Base-by-base conservation (phyloP, 2,113 vertebrate species). In the Sapayoa aenigma region DNA sequence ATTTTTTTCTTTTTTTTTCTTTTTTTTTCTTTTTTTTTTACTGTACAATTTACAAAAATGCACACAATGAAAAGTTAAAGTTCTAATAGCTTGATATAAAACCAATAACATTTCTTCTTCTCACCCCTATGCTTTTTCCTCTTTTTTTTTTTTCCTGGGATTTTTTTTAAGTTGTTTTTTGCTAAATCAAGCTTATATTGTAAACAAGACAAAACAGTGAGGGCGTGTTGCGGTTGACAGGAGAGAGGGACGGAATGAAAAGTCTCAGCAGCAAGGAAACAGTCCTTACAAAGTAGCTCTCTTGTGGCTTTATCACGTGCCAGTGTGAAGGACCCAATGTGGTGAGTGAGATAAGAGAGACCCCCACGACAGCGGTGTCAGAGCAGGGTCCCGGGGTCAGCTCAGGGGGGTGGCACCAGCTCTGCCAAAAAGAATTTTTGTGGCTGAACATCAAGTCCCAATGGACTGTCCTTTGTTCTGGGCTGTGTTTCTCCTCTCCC, bases 41-140 rank as follows among this genome's bases (percentile, higher is more conserved):
- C 91, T 97, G 92, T 97, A 97, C 97, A 97, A 94, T 97, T 97
- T 98, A 98, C 97, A 98, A 98, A 98, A 98, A 95, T 97, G 97
- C 97, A 98, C 97, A 98, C 98, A 97, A 98, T 98, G 97, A 97
- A 98, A 98, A 98, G 96, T 98, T 96, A 98, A 97, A 98, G 97
- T 96, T 97, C 96, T 96, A 96, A 96, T 97, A 93, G 93, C 85
- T 97, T 95, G 89, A 89, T 98, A 98, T 85, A 98, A 98, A 98
- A 98, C 79, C 97, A 97, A 97, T 75, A 86, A 93, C 94, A 91
- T 95, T 97, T 91, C 89, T 87, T 89, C 78, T 95, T 90, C 89
- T 94, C 84, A 90, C 33, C 86, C 81, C 86, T 96, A 96, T 0
- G 5, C 44, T 74, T 82, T 71, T 93, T 81, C 76, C 74, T 94